These are phyloP conservation scores for Ernsta delagoae DNA, from an alignment of 2,888 invertebrate genomes.

Conservation along the genomic window DNA sequence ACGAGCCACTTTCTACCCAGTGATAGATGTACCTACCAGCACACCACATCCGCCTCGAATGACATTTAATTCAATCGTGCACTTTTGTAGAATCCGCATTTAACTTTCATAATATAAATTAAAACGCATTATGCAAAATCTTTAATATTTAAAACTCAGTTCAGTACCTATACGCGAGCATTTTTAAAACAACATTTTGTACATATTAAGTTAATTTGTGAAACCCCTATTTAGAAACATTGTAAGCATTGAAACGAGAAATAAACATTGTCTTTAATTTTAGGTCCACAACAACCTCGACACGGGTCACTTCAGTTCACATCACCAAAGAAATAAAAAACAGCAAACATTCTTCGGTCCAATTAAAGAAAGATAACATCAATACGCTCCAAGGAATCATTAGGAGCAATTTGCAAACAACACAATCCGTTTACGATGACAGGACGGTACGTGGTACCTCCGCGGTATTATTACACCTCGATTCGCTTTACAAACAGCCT, in stretches of 20 bases:
- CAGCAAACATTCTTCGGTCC: conserved; percentile 37
- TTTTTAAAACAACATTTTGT: too few species aligned
- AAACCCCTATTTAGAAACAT: not conserved
- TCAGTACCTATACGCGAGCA: too few species aligned
- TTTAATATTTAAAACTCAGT: too few species aligned
- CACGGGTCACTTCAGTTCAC: conserved; percentile 10
- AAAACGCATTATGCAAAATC: conserved; percentile 4
- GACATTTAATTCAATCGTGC: conserved; percentile 37
- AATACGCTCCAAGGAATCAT: conserved; percentile 52
- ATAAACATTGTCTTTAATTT: too few species aligned
- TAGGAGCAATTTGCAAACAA: conserved; percentile 68
- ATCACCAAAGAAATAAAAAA: conserved; percentile 42
- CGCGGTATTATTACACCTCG: conserved; percentile 66
- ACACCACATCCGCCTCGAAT: conserved; percentile 33
- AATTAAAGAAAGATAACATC: conserved; percentile 48
- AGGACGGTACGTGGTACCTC: conserved; percentile 52
- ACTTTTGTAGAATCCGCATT: conserved; percentile 30
- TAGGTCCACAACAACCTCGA: conserved; percentile 13
- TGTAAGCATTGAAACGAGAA: too few species aligned
- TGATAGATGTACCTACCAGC: conserved; percentile 13
- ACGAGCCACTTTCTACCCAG: conserved; percentile 29
- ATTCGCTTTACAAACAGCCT: conserved; percentile 74
- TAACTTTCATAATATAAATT: conserved; percentile 29
- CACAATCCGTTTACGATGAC: conserved; percentile 67
- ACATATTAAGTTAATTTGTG: not conserved